Evolutionary conservation across 2,113 vertebrate species (phyloP), one percentile per base, ranked within the genome.

Genomic region (Rhinolophus ferrumequinum): DNA sequence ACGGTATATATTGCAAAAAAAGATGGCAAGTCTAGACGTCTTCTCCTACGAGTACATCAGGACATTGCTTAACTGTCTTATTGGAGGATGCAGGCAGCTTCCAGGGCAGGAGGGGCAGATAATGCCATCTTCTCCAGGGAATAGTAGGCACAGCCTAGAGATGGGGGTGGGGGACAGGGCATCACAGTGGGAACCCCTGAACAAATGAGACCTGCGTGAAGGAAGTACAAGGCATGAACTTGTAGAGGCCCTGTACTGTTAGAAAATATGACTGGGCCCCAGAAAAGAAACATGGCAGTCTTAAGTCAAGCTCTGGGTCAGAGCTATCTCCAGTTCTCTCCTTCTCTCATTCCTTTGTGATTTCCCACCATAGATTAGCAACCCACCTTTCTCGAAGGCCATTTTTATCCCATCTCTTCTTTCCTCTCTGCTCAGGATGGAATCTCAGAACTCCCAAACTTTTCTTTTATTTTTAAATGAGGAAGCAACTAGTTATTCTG

Each of bases 251-350:
- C 77, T 38, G 47, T 8, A 14, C 10, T 1, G 16, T 0, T 11
- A 85, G n/a, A 81, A 47, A 47, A 2, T 0, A 38, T 0, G 2
- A 9, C 30, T 15, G 1, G 2, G 3, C 26, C 26, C 33, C 64
- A n/a, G 33, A 3, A 58, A 94, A 24, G 52, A 60, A 88, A 58
- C 21, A 8, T 2, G 16, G 28, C 0, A 0, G 38, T 44, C 6
- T 15, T 5, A 12, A 30, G 8, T 7, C 66, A n/a, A 47, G n/a
- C 22, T 1, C 0, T 0, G 6, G 73, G 35, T 44, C 47, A 54
- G 21, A 30, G 14, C 0, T 0, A 0, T 8, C 18, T 52, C 50
- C 2, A 3, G 0, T 11, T 26, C 4, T n/a, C 10, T 33, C 5
- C 1, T 0, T 18, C 8, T 44, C 15, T 41, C 4, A 0, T 0